phyloP scores from a whole-genome alignment of 2,113 vertebrate genomes.

The Cyrtonyx montezumae region DNA sequence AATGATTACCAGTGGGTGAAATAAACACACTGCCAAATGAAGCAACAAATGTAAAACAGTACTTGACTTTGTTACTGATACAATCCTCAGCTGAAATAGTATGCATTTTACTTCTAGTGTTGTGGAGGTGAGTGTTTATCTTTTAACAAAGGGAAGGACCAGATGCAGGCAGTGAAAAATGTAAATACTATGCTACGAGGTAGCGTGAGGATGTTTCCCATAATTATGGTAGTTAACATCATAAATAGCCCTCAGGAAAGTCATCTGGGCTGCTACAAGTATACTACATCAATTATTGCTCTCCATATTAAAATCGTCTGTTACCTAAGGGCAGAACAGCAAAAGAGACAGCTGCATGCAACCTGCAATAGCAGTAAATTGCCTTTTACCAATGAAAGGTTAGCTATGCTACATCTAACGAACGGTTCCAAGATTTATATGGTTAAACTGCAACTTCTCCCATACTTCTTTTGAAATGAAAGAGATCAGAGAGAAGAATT shows the following conservation, averaged over 20 bases:
- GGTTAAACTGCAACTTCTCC: neutral
- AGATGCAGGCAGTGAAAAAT: neutral
- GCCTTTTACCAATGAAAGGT: neutral
- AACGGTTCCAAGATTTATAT: neutral
- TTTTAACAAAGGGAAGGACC: neutral
- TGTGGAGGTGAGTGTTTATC: neutral
- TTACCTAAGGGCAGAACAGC: neutral
- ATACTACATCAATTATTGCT: neutral
- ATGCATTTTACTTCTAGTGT: neutral
- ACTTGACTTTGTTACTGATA: neutral
- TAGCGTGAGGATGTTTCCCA: neutral
- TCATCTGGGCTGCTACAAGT: neutral
- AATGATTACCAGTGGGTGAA: neutral
- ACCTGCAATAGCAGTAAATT: neutral
- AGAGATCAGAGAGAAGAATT: neutral
- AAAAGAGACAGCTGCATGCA: neutral
- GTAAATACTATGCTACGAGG: neutral
- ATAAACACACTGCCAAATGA: neutral
- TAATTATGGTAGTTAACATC: neutral
- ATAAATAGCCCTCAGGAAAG: neutral
- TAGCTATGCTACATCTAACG: accelerated
- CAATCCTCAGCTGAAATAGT: neutral
- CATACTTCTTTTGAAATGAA: neutral
- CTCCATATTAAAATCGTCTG: neutral
- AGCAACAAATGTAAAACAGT: neutral